Percentiles rank a stretch among this genome's conserved stretches.
phyloP scores from a whole-genome alignment of 2,888 invertebrate species.

The Pollenia griseotomentosa region DNA sequence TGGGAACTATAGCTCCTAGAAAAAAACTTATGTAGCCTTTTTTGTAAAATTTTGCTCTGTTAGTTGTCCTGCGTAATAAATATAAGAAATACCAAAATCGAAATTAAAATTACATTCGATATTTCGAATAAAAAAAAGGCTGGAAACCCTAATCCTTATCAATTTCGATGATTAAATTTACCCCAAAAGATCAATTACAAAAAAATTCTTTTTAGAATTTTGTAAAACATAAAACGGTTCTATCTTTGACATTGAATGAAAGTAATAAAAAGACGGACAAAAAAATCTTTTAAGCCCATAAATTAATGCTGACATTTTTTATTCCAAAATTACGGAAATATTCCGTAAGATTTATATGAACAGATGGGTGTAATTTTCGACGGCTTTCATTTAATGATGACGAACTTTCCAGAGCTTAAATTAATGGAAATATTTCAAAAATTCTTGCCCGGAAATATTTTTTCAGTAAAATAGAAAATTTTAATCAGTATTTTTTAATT shows the following conservation, averaged over 20 bases:
- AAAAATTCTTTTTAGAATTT: background rate
- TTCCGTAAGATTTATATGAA: background rate
- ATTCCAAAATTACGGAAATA: conserved; percentile 12
- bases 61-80: no score
- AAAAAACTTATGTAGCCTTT: no score
- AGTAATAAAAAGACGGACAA: background rate
- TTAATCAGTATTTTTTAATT: conserved; percentile 31
- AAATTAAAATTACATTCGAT: no score
- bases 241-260: conserved; percentile 30
- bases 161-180: background rate
- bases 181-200: conserved; percentile 33
- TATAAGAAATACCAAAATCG: no score
- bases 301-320: conserved; percentile 9
- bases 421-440: background rate
- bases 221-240: background rate
- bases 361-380: background rate
- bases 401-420: background rate
- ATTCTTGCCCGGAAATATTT: conserved; percentile 4
- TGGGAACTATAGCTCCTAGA: no score
- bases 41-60: no score
- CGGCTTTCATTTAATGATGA: no score
- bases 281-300: conserved; percentile 15
- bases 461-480: conserved; percentile 4
- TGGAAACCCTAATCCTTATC: background rate
- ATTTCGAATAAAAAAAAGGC: background rate